A percentile compares a stretch with the other conserved stretches of the same genome.
Evolutionary conservation across 2,113 vertebrate genomes (phyloP).

Genomic region (Eurypyga helias): DNA sequence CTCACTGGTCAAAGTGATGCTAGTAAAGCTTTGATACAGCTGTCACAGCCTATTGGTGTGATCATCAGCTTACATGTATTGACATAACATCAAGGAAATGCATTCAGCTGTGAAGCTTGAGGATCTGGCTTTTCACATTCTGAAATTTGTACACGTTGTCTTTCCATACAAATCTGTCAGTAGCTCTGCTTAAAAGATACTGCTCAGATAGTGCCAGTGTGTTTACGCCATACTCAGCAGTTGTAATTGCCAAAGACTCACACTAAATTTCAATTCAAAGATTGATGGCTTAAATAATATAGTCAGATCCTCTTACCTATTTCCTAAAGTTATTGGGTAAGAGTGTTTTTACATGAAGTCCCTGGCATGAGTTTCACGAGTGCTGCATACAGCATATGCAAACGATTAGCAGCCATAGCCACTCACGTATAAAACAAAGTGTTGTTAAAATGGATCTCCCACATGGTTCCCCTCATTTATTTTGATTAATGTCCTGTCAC

Average conservation of each 20-base stretch:
- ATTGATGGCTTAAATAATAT: background rate
- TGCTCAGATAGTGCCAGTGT: background rate
- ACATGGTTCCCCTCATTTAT: background rate
- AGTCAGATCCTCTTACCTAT: background rate
- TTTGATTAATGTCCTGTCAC: conserved; percentile 6
- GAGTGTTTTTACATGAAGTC: background rate
- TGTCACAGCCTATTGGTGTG: background rate
- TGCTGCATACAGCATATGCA: background rate
- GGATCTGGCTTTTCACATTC: background rate
- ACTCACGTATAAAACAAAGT: background rate
- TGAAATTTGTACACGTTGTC: background rate
- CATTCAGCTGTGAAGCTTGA: background rate
- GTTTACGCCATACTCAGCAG: background rate
- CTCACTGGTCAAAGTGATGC: background rate
- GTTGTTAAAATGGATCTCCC: background rate
- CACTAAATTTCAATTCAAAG: too few species aligned
- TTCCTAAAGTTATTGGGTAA: background rate
- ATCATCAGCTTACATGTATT: background rate
- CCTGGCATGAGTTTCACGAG: background rate
- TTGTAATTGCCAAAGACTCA: background rate
- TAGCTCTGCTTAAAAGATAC: background rate
- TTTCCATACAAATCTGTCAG: background rate
- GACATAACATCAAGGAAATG: background rate
- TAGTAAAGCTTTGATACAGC: background rate
- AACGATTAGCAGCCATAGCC: background rate